Evolutionary conservation across 92 coral and sea anemone species (phyloP).

Genomic region (Actinostola sp.): DNA sequence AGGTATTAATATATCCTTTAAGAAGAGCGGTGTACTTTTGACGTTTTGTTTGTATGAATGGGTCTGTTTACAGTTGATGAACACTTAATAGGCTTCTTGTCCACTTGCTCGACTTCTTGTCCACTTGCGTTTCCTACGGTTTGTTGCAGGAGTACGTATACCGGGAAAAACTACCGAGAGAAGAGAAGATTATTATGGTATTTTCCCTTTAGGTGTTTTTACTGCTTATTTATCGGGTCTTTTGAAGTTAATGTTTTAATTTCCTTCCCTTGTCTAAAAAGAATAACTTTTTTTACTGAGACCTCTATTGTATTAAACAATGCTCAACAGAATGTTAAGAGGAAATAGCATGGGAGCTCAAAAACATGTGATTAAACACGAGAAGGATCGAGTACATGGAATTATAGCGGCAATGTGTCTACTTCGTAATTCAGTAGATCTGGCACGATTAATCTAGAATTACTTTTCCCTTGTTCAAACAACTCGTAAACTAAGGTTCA

Average conservation of each 20-base stretch:
- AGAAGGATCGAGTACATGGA: conserved; percentile 15
- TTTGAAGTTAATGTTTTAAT: conserved; percentile 96
- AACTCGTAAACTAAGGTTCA: conserved; percentile 13
- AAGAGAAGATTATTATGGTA: conserved; percentile 4
- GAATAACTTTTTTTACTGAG: conserved; percentile 86
- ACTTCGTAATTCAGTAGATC: too few species aligned
- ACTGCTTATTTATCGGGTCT: conserved; percentile 63
- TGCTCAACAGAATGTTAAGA: conserved; percentile 57
- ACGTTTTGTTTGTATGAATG: conserved; percentile 23
- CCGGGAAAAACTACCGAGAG: neutral
- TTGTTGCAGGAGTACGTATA: neutral
- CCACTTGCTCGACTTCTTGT: conserved; percentile 4
- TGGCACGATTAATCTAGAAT: too few species aligned
- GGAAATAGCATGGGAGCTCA: conserved; percentile 70
- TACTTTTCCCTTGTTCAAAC: conserved; percentile 4
- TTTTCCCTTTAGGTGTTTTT: conserved; percentile 34
- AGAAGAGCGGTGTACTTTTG: conserved; percentile 11
- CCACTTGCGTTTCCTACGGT: conserved; percentile 9
- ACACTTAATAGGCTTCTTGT: neutral
- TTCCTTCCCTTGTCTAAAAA: conserved; percentile 89
- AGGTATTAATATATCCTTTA: neutral
- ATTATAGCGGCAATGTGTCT: conserved; percentile 11
- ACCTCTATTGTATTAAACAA: conserved; percentile 72
- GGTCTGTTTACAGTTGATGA: conserved; percentile 24
- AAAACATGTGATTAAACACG: conserved; percentile 34